Evolutionary conservation across 1,140 invertebrate genomes (phyloP).

Genomic region (Hyles vespertilio): DNA sequence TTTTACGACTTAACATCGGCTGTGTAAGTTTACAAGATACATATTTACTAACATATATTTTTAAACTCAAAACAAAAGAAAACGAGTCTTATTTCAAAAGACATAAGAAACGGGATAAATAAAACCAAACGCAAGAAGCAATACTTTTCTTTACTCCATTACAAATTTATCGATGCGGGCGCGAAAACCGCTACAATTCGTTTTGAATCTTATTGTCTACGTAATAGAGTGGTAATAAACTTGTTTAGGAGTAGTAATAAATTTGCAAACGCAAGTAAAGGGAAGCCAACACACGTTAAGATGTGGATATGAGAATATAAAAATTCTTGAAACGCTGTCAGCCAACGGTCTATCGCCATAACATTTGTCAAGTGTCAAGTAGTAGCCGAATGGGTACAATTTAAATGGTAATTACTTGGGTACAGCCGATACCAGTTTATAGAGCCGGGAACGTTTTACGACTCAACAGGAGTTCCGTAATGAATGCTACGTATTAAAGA

Average conservation of each 20-base stretch:
- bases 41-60: not conserved
- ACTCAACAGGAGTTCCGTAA: no score
- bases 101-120: not conserved
- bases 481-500: no score
- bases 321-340: conserved; percentile 70
- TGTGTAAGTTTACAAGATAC: conserved; percentile 24
- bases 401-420: conserved; percentile 72
- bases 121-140: no score
- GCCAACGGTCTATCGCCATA: conserved; percentile 62
- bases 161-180: not conserved
- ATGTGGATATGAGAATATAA: conserved; percentile 69
- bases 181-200: not conserved
- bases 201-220: not conserved
- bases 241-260: conserved; percentile 16
- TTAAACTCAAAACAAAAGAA: not conserved
- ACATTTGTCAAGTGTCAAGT: conserved; percentile 72
- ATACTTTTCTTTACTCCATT: not conserved
- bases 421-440: conserved; percentile 1
- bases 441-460: not conserved
- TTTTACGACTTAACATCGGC: conserved; percentile 66
- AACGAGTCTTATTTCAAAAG: not conserved
- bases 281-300: conserved; percentile 48
- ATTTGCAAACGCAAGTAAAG: conserved; percentile 36
- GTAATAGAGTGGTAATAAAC: not conserved
- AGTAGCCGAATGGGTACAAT: conserved; percentile 62